Evolutionary conservation across 2,797 vertebrate species (phyloP), one percentile per base, ranked within the genome.

Genomic region (Enteromius treurensis): DNA sequence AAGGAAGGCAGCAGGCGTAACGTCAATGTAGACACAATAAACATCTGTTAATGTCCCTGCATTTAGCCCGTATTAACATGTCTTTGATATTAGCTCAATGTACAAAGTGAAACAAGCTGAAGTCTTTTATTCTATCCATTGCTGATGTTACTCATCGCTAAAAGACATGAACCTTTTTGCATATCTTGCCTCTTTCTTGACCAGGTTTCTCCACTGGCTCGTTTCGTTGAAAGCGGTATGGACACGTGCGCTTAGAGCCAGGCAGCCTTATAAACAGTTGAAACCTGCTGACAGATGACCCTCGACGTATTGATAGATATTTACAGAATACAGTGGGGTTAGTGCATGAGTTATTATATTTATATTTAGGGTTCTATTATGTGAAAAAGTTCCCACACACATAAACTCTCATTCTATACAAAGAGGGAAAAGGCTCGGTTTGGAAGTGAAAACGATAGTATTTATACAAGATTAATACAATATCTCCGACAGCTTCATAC

Each of bases 391-490:
- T 77, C 80, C 85, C 85, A 82, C 69, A 79, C 62, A 68, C 53
- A 68, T 76, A 84, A 69, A 87, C 80, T 86, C 78, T 85, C 71
- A 79, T 78, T 82, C 51, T 83, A 32, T 62, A 76, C 79, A 78
- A 84, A 87, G 62, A 79, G 77, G 71, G 34, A 62, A 77, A 74
- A 83, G 60, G 60, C 74, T 45, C 69, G 62, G 75, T 73, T 84
- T 86, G 77, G 11, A 79, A 73, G 74, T 74, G 71, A 87, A 87
- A 88, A 86, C 69, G 34, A 83, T 73, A 79, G 65, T 58, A 67
- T 77, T 84, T 79, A 70, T 79, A 85, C 80, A 89, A 79, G 80
- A 81, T 74, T 86, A 83, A 86, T 87, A 86, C 82, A 84, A 76
- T 71, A 86, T 88, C 80, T 82, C 58, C 37, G 49, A 77, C 55